Percentiles rank a stretch among this genome's conserved stretches.
Conservation (phyloP, 2,888 invertebrate genomes). For the Gerris lacustris region DNA sequence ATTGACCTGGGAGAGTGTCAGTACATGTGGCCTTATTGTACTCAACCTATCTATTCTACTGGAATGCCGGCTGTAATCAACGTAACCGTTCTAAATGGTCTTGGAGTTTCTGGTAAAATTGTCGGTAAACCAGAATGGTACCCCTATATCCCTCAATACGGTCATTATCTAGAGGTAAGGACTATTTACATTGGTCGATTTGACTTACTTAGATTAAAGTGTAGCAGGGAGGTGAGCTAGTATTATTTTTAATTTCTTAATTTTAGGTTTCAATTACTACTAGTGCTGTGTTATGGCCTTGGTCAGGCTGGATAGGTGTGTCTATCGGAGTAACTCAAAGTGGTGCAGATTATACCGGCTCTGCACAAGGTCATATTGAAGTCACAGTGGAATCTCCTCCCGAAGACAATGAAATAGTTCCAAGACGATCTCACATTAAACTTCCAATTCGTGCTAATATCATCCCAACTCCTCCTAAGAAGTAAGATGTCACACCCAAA, state of each 20-base stretch:
- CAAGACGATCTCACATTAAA: conserved; percentile 46
- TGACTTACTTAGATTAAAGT: too few species aligned
- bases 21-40: conserved; percentile 98
- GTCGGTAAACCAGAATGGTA: conserved; percentile 66
- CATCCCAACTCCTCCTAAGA: conserved; percentile 80
- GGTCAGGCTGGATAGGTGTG: conserved; percentile 90
- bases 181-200: conserved; percentile 17
- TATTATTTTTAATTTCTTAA: background rate
- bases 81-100: conserved; percentile 85
- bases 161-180: conserved; percentile 59
- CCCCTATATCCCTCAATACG: conserved; percentile 70
- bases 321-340: conserved; percentile 48
- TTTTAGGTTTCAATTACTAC: conserved; percentile 48
- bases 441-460: conserved; percentile 67
- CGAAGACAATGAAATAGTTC: conserved; percentile 44
- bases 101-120: conserved; percentile 77
- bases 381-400: conserved; percentile 70
- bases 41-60: conserved; percentile 81
- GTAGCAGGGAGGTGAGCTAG: too few species aligned
- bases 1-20: conserved; percentile 89
- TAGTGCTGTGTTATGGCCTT: conserved; percentile 83
- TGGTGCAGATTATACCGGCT: conserved; percentile 54
- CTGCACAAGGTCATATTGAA: conserved; percentile 68
- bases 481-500: conserved; percentile 37
- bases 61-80: conserved; percentile 82